Percentiles rank a stretch among this genome's conserved stretches.
Evolutionary conservation across 2,113 vertebrate species (phyloP).

Genomic region (Zapornia atra): DNA sequence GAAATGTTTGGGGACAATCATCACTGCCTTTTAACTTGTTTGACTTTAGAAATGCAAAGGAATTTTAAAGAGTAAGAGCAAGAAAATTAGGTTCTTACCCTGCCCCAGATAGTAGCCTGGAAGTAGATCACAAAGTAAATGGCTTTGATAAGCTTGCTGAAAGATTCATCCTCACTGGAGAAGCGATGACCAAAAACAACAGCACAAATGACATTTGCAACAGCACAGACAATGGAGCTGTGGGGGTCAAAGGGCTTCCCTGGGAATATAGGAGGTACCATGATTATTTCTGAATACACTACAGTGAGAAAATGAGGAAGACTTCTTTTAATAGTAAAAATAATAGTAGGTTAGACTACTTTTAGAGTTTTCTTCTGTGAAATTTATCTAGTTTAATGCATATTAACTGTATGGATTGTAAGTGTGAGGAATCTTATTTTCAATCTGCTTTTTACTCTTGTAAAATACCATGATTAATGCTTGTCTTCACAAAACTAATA

Average conservation of each 20-base stretch:
- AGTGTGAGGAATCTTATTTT: not conserved
- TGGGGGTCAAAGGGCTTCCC: constrained; percentile 61
- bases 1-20: not conserved
- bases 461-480: not conserved
- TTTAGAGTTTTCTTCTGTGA: not conserved
- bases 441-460: not conserved
- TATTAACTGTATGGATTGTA: not conserved
- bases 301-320: not conserved
- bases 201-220: constrained; percentile 56
- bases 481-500: no score
- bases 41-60: not conserved
- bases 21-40: not conserved
- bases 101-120: constrained; percentile 54
- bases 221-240: not conserved
- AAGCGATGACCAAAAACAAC: constrained; percentile 61
- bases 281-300: not conserved
- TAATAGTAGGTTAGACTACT: not conserved
- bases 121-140: constrained; percentile 60
- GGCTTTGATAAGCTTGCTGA: constrained; percentile 62
- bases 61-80: not conserved
- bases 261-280: not conserved
- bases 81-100: constrained; percentile 38
- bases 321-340: not conserved
- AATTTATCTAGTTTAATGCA: not conserved
- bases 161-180: constrained; percentile 54